phyloP scores from a whole-genome alignment of 2,888 invertebrate genomes.

The Thymelicus sylvestris region DNA sequence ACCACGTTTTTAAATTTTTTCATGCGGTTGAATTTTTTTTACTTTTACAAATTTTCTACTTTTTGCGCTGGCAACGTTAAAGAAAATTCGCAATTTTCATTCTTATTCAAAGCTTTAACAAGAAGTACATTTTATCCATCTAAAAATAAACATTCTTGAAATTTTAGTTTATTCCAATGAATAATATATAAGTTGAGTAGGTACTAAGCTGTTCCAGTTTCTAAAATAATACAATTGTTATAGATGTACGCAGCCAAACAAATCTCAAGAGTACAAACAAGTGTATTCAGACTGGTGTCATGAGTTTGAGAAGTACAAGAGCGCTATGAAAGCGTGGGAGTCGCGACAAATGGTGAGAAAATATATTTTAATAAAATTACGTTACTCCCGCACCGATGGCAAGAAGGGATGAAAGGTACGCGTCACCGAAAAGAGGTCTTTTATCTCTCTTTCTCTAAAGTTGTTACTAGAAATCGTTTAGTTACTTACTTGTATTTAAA shows the following conservation, averaged over 20 bases:
- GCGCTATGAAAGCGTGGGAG: slow-evolving; percentile 87
- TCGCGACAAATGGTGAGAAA: slow-evolving; percentile 84
- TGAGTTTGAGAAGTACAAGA: slow-evolving; percentile 89
- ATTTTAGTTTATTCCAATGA: no score
- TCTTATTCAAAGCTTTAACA: no score
- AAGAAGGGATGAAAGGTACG: no score
- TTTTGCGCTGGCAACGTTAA: not conserved
- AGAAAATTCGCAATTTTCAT: no score
- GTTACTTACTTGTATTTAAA: no score
- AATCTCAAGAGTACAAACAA: slow-evolving; percentile 85
- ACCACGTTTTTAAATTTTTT: slow-evolving; percentile 19
- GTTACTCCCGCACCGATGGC: not conserved
- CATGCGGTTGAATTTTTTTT: slow-evolving; percentile 7
- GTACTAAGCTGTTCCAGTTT: not conserved
- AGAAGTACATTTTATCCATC: no score
- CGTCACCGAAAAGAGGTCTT: not conserved
- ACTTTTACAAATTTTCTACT: slow-evolving; percentile 12
- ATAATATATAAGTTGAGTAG: no score
- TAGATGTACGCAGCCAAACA: slow-evolving; percentile 84
- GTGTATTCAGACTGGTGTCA: slow-evolving; percentile 90
- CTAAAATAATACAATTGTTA: slow-evolving; percentile 41
- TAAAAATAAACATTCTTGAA: no score
- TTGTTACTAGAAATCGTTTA: no score
- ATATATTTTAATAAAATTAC: slow-evolving; percentile 12
- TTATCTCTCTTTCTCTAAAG: not conserved